Evolutionary conservation across 2,797 vertebrate genomes (phyloP).

Genomic region (Ctenopoma multispine): DNA sequence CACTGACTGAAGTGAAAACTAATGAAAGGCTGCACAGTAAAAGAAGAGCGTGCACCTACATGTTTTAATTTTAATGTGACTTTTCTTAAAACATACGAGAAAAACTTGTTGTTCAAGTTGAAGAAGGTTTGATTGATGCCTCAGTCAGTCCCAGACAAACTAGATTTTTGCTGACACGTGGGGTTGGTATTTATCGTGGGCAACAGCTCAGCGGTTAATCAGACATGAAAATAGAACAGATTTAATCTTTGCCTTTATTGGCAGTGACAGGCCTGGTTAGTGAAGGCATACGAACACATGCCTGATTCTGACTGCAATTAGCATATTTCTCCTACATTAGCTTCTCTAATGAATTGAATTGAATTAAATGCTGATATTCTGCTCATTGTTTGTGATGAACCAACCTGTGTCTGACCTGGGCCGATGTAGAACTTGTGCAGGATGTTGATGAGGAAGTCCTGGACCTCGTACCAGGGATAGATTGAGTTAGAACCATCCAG

Average conservation of each 20-base stretch:
- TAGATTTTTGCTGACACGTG: neutral
- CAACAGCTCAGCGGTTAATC: too few relatives aligned
- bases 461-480: constrained; percentile 97
- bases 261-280: neutral
- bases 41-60: neutral
- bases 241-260: neutral
- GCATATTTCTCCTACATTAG: too few relatives aligned
- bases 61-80: neutral
- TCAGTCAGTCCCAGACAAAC: neutral
- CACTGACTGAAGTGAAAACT: too few relatives aligned
- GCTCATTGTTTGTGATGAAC: constrained; percentile 15
- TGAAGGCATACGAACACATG: too few relatives aligned
- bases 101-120: too few relatives aligned
- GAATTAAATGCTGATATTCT: too few relatives aligned
- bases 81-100: too few relatives aligned
- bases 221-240: too few relatives aligned
- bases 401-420: constrained; percentile 95
- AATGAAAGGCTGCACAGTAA: neutral
- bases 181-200: neutral
- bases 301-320: too few relatives aligned
- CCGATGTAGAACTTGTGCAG: constrained; percentile 95
- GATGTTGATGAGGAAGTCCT: constrained; percentile 95
- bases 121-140: too few relatives aligned
- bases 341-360: too few relatives aligned
- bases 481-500: constrained; percentile 99